Evolutionary conservation across 1,140 invertebrate species (phyloP).

Genomic region (Luehdorfia chinensis): DNA sequence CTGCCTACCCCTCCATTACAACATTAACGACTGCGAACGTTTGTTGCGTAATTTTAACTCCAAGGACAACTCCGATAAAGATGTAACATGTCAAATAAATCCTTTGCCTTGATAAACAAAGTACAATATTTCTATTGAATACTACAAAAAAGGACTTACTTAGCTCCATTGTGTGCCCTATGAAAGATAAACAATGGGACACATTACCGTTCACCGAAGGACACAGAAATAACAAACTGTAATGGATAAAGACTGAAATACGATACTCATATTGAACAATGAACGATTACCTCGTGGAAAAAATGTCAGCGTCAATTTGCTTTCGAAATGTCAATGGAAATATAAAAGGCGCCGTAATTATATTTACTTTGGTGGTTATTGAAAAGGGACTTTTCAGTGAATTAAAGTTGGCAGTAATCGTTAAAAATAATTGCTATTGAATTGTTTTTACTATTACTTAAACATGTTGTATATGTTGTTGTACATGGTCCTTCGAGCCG

Average conservation of each 20-base stretch:
- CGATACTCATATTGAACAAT: constrained; percentile 11
- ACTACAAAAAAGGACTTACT: neutral
- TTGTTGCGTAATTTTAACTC: too few species aligned
- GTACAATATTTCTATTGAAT: constrained; percentile 1
- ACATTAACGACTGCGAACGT: too few species aligned
- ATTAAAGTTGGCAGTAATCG: too few species aligned
- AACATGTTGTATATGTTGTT: too few species aligned
- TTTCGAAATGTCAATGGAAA: constrained; percentile 11
- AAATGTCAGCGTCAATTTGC: constrained; percentile 9
- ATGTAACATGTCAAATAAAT: too few species aligned
- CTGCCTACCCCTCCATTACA: too few species aligned
- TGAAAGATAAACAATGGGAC: constrained; percentile 7
- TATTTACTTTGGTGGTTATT: neutral
- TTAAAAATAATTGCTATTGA: too few species aligned
- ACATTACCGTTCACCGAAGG: constrained; percentile 3
- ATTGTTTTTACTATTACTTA: too few species aligned
- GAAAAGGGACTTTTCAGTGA: neutral
- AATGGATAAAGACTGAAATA: constrained; percentile 11
- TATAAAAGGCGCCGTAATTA: neutral
- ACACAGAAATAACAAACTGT: constrained; percentile 3
- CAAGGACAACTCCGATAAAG: too few species aligned
- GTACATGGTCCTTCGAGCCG: too few species aligned
- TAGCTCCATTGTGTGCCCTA: neutral
- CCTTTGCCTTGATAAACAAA: neutral
- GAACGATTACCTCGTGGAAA: constrained; percentile 7